phyloP scores from a whole-genome alignment of 2,113 vertebrate genomes.

The Lanius collurio region DNA sequence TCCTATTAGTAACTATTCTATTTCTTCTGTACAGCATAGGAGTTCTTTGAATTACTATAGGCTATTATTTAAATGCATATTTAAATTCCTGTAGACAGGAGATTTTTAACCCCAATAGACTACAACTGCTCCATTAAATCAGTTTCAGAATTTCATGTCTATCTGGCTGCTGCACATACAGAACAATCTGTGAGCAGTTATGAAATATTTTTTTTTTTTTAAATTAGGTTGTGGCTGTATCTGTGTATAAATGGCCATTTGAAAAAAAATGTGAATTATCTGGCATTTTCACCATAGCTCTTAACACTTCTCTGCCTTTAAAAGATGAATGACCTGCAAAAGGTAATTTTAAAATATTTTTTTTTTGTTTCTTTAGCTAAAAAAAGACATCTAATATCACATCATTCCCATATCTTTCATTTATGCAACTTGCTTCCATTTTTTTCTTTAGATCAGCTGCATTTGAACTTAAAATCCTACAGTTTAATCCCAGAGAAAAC shows the following conservation, averaged over 20 bases:
- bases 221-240: not conserved
- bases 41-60: constrained; percentile 47
- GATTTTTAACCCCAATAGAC: constrained; percentile 52
- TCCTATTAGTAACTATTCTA: not conserved
- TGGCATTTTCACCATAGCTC: not conserved
- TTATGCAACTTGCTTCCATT: not conserved
- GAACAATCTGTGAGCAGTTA: constrained; percentile 9
- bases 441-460: not conserved
- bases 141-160: constrained; percentile 28
- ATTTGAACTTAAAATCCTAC: not conserved
- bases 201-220: constrained; percentile 33
- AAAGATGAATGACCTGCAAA: constrained; percentile 1
- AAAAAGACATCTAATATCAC: not conserved
- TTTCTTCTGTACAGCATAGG: not conserved
- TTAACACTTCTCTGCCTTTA: not conserved
- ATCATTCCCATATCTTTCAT: not conserved
- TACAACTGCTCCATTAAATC: constrained; percentile 48
- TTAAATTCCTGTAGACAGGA: constrained; percentile 51
- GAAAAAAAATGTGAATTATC: not conserved
- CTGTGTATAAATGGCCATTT: not conserved
- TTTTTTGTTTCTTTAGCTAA: not conserved
- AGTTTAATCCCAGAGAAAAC: not conserved
- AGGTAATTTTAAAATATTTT: not conserved
- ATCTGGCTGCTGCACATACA: constrained; percentile 19
- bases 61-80: constrained; percentile 56